Evolutionary conservation across 1,140 invertebrate species (phyloP).

Genomic region (Pomacea maculata): DNA sequence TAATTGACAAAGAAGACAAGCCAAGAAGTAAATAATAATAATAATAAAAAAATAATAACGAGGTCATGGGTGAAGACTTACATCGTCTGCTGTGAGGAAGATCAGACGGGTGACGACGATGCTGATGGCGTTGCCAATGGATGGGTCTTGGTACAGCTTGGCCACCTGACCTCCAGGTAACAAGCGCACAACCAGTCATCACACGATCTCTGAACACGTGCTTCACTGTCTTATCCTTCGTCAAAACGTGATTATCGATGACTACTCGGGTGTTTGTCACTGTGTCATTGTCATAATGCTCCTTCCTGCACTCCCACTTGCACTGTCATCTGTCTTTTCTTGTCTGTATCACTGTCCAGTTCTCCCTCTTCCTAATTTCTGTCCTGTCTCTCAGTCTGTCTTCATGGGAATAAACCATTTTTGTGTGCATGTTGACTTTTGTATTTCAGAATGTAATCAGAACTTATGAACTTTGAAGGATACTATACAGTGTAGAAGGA

Average conservation of each 20-base stretch:
- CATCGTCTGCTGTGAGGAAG: slow-evolving; percentile 56
- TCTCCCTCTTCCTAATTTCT: too few species aligned
- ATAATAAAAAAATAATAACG: too few species aligned
- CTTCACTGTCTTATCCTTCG: not conserved
- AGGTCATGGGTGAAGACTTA: not conserved
- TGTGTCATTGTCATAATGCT: not conserved
- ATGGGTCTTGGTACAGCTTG: slow-evolving; percentile 82
- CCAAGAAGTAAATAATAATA: too few species aligned
- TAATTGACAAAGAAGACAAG: too few species aligned
- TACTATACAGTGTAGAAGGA: too few species aligned
- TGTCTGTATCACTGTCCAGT: too few species aligned
- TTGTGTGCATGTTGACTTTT: too few species aligned
- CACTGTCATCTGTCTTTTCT: not conserved
- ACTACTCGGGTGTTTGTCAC: not conserved
- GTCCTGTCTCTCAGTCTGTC: too few species aligned
- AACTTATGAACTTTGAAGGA: too few species aligned
- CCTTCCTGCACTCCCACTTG: not conserved
- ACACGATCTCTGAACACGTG: not conserved
- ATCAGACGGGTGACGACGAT: slow-evolving; percentile 86
- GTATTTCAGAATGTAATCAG: too few species aligned
- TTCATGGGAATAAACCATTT: too few species aligned
- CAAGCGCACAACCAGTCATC: slow-evolving; percentile 21
- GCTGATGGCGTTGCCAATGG: slow-evolving; percentile 88
- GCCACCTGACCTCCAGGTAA: slow-evolving; percentile 60
- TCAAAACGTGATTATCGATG: not conserved